Conservation (phyloP, 2,888 invertebrate species). For the Epirrhoe alternata region DNA sequence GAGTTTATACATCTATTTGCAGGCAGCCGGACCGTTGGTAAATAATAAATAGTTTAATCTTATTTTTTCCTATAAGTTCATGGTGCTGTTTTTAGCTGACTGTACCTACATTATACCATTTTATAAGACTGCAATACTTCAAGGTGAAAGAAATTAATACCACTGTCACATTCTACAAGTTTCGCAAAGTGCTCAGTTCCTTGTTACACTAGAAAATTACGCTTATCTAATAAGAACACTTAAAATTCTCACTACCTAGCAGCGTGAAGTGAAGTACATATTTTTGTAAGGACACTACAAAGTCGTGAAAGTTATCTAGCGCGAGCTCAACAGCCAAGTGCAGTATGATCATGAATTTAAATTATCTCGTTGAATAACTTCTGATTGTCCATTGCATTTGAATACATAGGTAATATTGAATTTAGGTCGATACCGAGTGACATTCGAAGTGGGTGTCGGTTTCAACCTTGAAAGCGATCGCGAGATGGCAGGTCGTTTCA, state of each 20-base stretch:
- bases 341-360: slow-evolving; percentile 51
- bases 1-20: too few relatives aligned
- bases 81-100: neutral
- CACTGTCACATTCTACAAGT: slow-evolving; percentile 20
- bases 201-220: slow-evolving; percentile 34
- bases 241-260: slow-evolving; percentile 35
- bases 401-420: slow-evolving; percentile 52
- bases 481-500: slow-evolving; percentile 63
- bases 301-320: slow-evolving; percentile 43
- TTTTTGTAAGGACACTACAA: slow-evolving; percentile 40
- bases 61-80: neutral
- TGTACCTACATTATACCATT: neutral
- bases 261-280: slow-evolving; percentile 29
- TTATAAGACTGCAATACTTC: slow-evolving; percentile 21
- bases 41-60: neutral
- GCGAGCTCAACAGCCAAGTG: slow-evolving; percentile 38
- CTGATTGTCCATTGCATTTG: slow-evolving; percentile 47
- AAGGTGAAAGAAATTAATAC: slow-evolving; percentile 40
- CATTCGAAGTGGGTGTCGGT: slow-evolving; percentile 64
- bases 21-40: too few relatives aligned
- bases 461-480: slow-evolving; percentile 74
- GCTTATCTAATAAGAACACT: slow-evolving; percentile 40
- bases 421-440: slow-evolving; percentile 61
- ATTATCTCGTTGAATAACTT: slow-evolving; percentile 45
- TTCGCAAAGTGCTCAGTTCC: slow-evolving; percentile 19